Percentiles rank a stretch among this genome's conserved stretches.
These are phyloP conservation scores for Poliocrania exsul DNA, from an alignment of 2,797 vertebrate species.

Conservation along the genomic window DNA sequence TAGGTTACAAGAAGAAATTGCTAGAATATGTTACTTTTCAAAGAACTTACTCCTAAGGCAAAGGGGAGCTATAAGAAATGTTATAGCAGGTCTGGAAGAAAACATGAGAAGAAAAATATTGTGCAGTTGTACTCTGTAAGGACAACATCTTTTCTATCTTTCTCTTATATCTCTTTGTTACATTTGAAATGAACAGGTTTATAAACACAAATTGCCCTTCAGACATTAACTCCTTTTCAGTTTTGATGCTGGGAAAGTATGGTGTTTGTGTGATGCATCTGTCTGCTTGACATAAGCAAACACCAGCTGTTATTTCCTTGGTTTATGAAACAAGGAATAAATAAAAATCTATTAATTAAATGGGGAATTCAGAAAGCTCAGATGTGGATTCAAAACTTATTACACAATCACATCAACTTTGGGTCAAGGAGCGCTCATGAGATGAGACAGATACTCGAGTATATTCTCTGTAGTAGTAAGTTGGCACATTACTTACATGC, in stretches of 20 bases:
- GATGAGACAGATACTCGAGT: background rate
- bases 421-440: background rate
- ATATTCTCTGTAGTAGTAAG: background rate
- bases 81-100: background rate
- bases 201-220: conserved; percentile 8
- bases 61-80: background rate
- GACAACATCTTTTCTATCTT: background rate
- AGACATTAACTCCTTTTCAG: background rate
- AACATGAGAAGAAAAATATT: background rate
- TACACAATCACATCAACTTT: background rate
- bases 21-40: background rate
- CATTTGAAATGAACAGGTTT: background rate
- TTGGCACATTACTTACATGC: background rate
- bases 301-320: conserved; percentile 32
- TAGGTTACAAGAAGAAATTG: background rate
- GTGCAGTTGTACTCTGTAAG: background rate
- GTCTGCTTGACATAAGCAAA: conserved; percentile 10
- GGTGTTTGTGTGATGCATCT: background rate
- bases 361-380: background rate
- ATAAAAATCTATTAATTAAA: conserved; percentile 26
- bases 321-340: conserved; percentile 13
- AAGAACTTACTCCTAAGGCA: background rate
- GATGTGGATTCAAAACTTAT: background rate
- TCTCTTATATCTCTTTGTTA: background rate
- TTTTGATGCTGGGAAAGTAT: background rate